Base-by-base conservation (phyloP, 2,888 invertebrate species). In the Pyrocoelia pectoralis region DNA sequence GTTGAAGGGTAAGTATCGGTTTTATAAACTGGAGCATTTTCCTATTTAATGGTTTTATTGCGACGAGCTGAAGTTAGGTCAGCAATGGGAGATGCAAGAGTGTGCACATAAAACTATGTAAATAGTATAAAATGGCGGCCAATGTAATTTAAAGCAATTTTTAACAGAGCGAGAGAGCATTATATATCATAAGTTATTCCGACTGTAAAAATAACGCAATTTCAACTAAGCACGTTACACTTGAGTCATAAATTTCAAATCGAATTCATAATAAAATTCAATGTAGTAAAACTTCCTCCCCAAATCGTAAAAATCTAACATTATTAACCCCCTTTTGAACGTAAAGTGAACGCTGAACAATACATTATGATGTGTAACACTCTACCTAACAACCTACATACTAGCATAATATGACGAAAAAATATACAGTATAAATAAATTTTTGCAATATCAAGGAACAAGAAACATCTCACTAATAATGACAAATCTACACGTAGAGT, bases 401-500 rank as follows among this genome's bases (percentile, higher is more conserved):
- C 28, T n/a, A n/a, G n/a, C n/a, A n/a, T n/a, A n/a, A n/a, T n/a
- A 10, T 33, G 9, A 52, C 2, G 2, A 29, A 50, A 52, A 24
- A 2, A 14, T 29, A 13, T 52, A 28, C 33, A 3, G 6, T 29
- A 29, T 15, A 52, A 29, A 50, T 50, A 28, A 28, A 28, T 48
- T 28, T 50, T 28, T 14, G 5, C 19, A 50, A 17, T 19, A n/a
- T 10, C 19, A 50, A 24, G 41, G 40, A 51, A 46, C 51, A 40
- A 24, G 50, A 15, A 24, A 46, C 43, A 33, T 51, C n/a, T n/a
- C 28, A 41, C 50, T 51, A 51, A 52, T 41, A 55, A 55, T 55
- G 54, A 59, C 53, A 53, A 54, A 59, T 54, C 59, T 59, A 24
- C 6, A 24, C 46, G 54, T 5, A 54, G 24, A 55, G 48, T 49